phyloP scores from a whole-genome alignment of 2,113 vertebrate species.

The Turnix velox region DNA sequence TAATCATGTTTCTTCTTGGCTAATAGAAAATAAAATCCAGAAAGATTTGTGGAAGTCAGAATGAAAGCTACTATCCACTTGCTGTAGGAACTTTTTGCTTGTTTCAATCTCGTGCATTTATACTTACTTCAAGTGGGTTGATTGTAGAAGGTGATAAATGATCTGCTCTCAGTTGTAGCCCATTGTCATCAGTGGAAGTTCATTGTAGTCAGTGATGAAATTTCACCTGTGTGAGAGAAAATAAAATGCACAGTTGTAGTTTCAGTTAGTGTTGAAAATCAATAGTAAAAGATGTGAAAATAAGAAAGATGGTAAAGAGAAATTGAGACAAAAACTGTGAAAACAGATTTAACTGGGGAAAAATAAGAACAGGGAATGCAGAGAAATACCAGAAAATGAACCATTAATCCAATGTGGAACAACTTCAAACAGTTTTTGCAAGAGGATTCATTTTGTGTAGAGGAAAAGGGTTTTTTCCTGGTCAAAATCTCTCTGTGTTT shows the following conservation, averaged over 20 bases:
- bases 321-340: neutral
- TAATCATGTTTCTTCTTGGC: fast-evolving
- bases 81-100: neutral
- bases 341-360: neutral
- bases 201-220: conserved; percentile 34
- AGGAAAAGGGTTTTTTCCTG: neutral
- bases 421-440: neutral
- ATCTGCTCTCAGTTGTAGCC: conserved; percentile 17
- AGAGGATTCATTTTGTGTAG: neutral
- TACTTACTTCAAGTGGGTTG: conserved; percentile 23
- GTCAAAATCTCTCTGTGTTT: neutral
- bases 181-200: conserved; percentile 24
- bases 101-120: neutral
- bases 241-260: conserved; percentile 46
- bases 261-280: conserved; percentile 55
- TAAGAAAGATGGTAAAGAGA: neutral
- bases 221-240: conserved; percentile 42
- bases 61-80: neutral
- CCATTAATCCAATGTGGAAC: conserved; percentile 2
- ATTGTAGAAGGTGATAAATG: conserved; percentile 6
- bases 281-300: conserved; percentile 46
- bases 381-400: neutral
- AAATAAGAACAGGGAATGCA: neutral
- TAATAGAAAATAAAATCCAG: neutral
- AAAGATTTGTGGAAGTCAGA: neutral